Evolutionary conservation across 2,797 vertebrate genomes (phyloP).

Genomic region (Astyanax mexicanus): DNA sequence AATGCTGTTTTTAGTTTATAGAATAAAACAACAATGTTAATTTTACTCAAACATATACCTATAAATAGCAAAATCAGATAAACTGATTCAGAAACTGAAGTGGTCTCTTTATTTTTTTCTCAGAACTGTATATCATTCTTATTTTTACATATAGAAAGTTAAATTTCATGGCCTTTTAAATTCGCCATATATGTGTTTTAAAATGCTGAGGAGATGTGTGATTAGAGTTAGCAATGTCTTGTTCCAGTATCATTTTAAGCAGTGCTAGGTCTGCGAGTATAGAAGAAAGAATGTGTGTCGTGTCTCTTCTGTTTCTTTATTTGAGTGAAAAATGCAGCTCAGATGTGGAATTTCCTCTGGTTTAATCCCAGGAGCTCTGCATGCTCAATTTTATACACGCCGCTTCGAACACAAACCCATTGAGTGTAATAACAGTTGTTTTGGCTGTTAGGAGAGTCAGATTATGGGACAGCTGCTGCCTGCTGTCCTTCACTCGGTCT

Average conservation of each 20-base stretch:
- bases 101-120: no score
- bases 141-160: no score
- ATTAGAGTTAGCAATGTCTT: neutral
- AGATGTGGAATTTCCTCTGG: slow-evolving; percentile 51
- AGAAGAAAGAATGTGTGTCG: neutral
- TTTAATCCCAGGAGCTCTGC: slow-evolving; percentile 1
- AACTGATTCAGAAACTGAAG: no score
- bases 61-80: no score
- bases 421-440: neutral
- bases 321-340: slow-evolving; percentile 25
- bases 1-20: no score
- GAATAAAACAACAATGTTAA: no score
- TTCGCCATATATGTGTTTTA: no score
- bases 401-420: neutral
- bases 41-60: no score
- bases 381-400: neutral
- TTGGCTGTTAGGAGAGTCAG: neutral
- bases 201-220: no score
- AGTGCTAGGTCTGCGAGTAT: neutral
- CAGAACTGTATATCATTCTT: no score
- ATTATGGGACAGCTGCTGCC: slow-evolving; percentile 4
- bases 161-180: no score
- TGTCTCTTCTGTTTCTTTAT: neutral
- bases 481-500: neutral
- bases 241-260: neutral